Evolutionary conservation across 2,113 vertebrate genomes (phyloP).

Genomic region (Acinonyx jubatus): DNA sequence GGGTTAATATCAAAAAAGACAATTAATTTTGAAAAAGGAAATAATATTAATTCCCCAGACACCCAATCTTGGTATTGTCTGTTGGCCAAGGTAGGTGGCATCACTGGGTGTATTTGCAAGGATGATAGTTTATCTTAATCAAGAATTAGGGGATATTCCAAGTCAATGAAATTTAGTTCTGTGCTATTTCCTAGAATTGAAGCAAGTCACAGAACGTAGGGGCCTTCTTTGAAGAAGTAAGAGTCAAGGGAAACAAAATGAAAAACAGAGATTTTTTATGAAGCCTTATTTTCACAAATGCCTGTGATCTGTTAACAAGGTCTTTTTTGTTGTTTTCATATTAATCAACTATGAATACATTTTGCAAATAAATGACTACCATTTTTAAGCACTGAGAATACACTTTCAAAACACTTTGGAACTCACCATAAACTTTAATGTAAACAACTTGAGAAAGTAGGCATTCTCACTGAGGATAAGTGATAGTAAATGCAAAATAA

Average conservation of each 20-base stretch:
- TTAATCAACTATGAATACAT: neutral
- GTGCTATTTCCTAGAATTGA: neutral
- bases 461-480: neutral
- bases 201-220: neutral
- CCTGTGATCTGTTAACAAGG: neutral
- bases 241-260: neutral
- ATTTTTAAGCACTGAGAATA: neutral
- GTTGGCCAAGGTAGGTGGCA: neutral
- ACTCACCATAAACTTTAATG: neutral
- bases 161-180: neutral
- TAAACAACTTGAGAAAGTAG: neutral
- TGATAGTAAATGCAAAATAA: neutral
- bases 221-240: neutral
- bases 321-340: neutral
- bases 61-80: neutral
- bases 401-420: neutral
- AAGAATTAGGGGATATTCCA: neutral
- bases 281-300: neutral
- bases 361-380: neutral
- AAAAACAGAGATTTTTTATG: neutral
- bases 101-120: neutral
- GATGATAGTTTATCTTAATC: neutral
- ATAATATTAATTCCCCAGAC: neutral
- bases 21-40: neutral
- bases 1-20: neutral